Evolutionary conservation across 64 coral and sea anemone species (phyloP).

Genomic region (Stichodactyla mertensii): DNA sequence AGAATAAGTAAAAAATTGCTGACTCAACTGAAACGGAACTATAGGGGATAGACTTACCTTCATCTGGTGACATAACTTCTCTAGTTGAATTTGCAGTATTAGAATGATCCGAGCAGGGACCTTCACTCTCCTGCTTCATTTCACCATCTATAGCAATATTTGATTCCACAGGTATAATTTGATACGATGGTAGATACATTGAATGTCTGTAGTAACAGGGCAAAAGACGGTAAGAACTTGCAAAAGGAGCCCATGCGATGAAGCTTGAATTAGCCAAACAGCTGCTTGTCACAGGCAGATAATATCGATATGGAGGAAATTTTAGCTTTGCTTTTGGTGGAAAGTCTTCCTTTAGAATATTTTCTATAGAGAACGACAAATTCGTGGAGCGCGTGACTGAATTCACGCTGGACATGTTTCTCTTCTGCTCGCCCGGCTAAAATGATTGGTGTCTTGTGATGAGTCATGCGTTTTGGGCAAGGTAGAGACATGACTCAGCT

Average conservation of each 20-base stretch:
- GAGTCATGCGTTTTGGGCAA: not conserved
- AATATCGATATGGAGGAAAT: not conserved
- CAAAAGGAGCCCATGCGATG: not conserved
- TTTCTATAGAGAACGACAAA: constrained; percentile 5
- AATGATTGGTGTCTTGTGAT: not conserved
- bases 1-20: not conserved
- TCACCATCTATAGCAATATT: not conserved
- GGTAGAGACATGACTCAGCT: not conserved
- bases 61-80: not conserved
- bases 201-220: not conserved
- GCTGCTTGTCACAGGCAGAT: not conserved
- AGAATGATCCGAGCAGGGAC: not conserved
- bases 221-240: not conserved
- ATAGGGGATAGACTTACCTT: not conserved
- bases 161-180: not conserved
- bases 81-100: not conserved
- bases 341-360: constrained; percentile 18
- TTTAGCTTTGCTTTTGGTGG: not conserved
- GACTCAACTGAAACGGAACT: not conserved
- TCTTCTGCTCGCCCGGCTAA: not conserved
- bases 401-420: not conserved
- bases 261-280: not conserved
- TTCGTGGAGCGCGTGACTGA: not conserved
- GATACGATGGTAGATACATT: not conserved
- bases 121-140: not conserved